Percentiles rank a stretch among this genome's conserved stretches.
Evolutionary conservation across 2,888 invertebrate genomes (phyloP).

Genomic region (Leptopilina syphax): DNA sequence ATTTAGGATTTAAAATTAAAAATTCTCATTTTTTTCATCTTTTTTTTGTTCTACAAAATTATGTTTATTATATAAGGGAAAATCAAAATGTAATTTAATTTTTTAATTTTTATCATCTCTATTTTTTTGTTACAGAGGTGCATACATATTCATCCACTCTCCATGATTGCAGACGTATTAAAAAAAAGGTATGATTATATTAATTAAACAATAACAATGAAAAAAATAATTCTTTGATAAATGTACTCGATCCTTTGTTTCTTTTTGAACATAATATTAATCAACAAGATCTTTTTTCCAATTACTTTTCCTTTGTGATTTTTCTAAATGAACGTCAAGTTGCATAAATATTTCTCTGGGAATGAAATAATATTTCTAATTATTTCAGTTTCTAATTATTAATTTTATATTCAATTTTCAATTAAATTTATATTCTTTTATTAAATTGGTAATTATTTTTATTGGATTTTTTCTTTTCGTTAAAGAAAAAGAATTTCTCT

Average conservation of each 20-base stretch:
- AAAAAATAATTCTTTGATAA: not conserved
- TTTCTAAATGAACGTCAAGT: not conserved
- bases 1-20: not conserved
- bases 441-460: not conserved
- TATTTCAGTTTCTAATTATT: not conserved
- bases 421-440: no score
- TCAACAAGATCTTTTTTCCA: not conserved
- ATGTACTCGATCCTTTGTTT: not conserved
- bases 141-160: no score
- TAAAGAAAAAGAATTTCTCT: no score
- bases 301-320: not conserved
- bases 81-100: no score
- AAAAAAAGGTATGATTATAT: no score
- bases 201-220: no score
- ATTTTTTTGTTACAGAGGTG: no score
- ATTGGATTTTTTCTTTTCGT: not conserved
- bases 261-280: not conserved
- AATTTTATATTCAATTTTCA: no score
- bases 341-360: not conserved
- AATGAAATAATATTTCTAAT: conserved; percentile 3
- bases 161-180: no score
- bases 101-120: no score
- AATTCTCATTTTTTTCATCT: not conserved
- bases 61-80: no score
- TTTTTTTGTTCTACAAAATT: not conserved